Conservation (phyloP, 2,113 vertebrate species). For the Passer montanus region DNA sequence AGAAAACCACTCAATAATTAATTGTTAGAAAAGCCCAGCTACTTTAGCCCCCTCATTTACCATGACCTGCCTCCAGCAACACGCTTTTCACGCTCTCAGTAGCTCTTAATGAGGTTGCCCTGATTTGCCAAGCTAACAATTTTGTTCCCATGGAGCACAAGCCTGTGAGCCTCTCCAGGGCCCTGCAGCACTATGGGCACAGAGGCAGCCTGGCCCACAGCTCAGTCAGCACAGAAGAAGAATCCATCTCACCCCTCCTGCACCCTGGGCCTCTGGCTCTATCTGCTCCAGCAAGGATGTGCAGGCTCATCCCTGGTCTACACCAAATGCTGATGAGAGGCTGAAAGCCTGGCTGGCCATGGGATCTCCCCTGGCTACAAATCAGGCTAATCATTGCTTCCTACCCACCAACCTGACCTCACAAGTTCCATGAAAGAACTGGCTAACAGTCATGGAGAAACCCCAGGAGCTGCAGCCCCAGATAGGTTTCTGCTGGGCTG, state of each 20-base stretch:
- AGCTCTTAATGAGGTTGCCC: neutral
- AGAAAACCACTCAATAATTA: slow-evolving; percentile 43
- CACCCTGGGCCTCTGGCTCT: neutral
- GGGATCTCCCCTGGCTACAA: neutral
- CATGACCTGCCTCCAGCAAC: slow-evolving; percentile 18
- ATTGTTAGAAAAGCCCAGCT: neutral
- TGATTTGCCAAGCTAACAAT: neutral
- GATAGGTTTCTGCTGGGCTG: neutral
- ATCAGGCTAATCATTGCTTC: neutral
- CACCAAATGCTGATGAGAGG: neutral
- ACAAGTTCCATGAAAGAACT: neutral
- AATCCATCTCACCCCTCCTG: neutral
- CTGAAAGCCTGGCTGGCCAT: neutral
- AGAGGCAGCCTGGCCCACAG: neutral
- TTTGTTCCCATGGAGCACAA: neutral
- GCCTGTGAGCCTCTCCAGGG: neutral
- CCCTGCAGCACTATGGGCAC: neutral
- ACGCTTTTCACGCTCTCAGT: neutral
- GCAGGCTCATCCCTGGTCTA: neutral
- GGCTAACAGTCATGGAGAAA: neutral
- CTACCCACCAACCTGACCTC: neutral
- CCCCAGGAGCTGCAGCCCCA: neutral
- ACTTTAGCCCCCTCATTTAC: slow-evolving; percentile 10
- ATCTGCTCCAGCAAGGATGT: neutral
- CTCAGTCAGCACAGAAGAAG: neutral